These are phyloP conservation scores for Microctenopoma stevenorrisi DNA, from an alignment of 2,797 vertebrate species.

Conservation along the genomic window DNA sequence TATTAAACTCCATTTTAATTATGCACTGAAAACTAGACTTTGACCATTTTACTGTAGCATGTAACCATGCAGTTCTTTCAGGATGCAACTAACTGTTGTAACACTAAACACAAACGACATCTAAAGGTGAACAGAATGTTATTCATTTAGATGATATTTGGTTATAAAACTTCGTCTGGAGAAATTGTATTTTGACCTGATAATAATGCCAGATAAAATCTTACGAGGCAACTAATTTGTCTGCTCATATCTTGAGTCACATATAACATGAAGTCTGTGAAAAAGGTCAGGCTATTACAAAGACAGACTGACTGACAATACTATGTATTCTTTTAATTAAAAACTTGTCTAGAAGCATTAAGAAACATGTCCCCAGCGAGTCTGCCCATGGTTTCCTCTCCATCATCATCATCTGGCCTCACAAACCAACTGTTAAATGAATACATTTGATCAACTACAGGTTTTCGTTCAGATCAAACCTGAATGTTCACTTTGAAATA, in stretches of 20 bases:
- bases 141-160: background rate
- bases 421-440: constrained; percentile 35
- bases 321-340: constrained; percentile 16
- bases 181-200: background rate
- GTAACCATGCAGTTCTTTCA: background rate
- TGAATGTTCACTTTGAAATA: constrained; percentile 24
- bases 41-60: too few species aligned
- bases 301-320: background rate
- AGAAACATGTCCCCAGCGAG: constrained; percentile 34
- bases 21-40: background rate
- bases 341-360: constrained; percentile 22
- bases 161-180: background rate
- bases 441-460: constrained; percentile 29
- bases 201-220: background rate
- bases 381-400: constrained; percentile 7
- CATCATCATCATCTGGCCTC: constrained; percentile 31
- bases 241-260: background rate
- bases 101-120: background rate
- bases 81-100: too few species aligned
- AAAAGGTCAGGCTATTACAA: background rate
- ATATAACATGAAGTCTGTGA: background rate
- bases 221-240: background rate
- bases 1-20: constrained; percentile 4
- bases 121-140: background rate
- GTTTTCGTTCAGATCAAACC: constrained; percentile 10